Conservation (phyloP, 64 coral and sea anemone species). For the Montipora sp. region DNA sequence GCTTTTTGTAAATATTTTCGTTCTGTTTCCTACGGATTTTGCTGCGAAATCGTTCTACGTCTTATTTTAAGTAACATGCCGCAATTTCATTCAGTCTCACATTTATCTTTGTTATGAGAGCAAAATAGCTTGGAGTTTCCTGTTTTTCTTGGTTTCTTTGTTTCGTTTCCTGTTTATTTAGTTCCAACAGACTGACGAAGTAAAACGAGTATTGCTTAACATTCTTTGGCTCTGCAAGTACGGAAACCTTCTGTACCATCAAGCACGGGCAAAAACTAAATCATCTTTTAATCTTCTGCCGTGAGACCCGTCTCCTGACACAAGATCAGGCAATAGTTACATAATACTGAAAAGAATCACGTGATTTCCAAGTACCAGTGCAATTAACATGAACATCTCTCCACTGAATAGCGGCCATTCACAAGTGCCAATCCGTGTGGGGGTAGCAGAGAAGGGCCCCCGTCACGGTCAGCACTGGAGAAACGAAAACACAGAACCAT, state of each 20-base stretch:
- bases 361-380: too few species aligned
- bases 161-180: conserved; percentile 33
- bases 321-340: too few species aligned
- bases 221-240: not conserved
- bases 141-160: conserved; percentile 30
- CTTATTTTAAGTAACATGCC: not conserved
- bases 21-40: not conserved
- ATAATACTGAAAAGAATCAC: too few species aligned
- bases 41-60: not conserved
- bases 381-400: too few species aligned
- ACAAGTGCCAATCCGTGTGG: too few species aligned
- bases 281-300: too few species aligned
- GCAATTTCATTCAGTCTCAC: not conserved
- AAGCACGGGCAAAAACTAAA: too few species aligned
- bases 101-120: conserved; percentile 9
- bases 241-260: not conserved
- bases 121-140: conserved; percentile 37
- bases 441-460: too few species aligned
- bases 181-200: not conserved
- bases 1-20: not conserved
- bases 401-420: too few species aligned
- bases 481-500: too few species aligned
- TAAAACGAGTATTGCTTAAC: not conserved
- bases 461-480: too few species aligned
- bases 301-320: too few species aligned